A percentile compares a stretch with the other conserved stretches of the same genome.
Evolutionary conservation across 2,797 vertebrate species (phyloP).

Genomic region (Salmo trutta): DNA sequence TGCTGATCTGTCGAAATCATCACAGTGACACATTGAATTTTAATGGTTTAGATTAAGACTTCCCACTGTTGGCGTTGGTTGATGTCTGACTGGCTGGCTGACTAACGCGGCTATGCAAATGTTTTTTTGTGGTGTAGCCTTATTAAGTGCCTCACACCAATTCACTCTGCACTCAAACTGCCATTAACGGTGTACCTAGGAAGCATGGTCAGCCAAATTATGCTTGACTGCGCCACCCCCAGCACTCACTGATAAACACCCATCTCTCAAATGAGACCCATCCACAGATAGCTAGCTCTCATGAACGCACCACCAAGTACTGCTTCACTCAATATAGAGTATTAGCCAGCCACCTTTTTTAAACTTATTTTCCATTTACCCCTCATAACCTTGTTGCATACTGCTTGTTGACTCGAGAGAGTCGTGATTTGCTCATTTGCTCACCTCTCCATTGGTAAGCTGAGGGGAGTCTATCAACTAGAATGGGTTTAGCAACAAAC

Average conservation of each 20-base stretch:
- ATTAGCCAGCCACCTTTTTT: neutral
- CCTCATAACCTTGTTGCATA: neutral
- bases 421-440: conserved; percentile 12
- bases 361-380: neutral
- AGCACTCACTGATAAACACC: conserved; percentile 18
- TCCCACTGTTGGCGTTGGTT: neutral
- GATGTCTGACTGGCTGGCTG: neutral
- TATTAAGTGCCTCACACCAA: neutral
- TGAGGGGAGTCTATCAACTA: conserved; percentile 27
- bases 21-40: too few species aligned
- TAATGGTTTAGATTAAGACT: neutral
- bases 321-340: conserved; percentile 7
- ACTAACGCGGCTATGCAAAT: neutral
- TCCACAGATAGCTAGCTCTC: neutral
- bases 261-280: neutral
- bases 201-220: conserved; percentile 63
- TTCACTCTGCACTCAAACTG: neutral
- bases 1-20: too few species aligned
- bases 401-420: neutral
- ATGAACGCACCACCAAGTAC: conserved; percentile 1
- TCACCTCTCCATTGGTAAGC: conserved; percentile 37
- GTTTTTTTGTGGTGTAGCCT: neutral
- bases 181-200: conserved; percentile 40
- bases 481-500: conserved; percentile 45
- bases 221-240: conserved; percentile 65